Evolutionary conservation across 2,888 invertebrate species (phyloP), one percentile per base, ranked within the genome.

Genomic region (Cremastinae sp.): DNA sequence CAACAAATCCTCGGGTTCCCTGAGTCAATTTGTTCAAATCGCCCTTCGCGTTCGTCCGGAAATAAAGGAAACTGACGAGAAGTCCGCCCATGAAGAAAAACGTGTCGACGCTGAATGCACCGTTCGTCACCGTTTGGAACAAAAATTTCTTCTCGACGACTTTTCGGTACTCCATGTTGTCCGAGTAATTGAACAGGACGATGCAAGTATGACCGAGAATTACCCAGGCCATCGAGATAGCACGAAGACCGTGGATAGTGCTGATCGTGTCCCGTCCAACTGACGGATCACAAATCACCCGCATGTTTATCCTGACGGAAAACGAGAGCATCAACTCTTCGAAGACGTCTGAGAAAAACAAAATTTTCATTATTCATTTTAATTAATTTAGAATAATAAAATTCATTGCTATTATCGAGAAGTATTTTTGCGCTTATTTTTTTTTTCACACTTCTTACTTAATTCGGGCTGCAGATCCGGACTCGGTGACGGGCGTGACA

Each of bases 41-140:
- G 4, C 89, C 90, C 79, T 88, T 88, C 10, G 89, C 90, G 65
- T 90, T 89, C 0, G 95, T 94, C 37, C 96, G 93, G 90, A 96
- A 96, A 90, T 96, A 96, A 58, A 96, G 91, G 89, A 95, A 96
- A n/a, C 96, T 93, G 4, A 96, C 96, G 82, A 96, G 90, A 85
- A 96, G 92, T 7, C 96, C 96, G 79, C 96, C 87, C 88, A 90
- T 90, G 81, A 90, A 90, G 84, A 90, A 90, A 78, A 90, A 90
- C 8, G 90, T 90, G 77, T 90, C 90, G 7, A 90, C 90, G 74
- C 90, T 90, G 80, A 88, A 90, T 0, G 90, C 88, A 1, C 89
- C 90, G 80, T 90, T 90, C n/a, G 87, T 89, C 16, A 90, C 87
- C 1, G 90, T 90, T 75, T 90, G 90, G 66, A 90, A 90, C 16